Conservation (phyloP, 2,797 vertebrate genomes). For the Botia kubotai region DNA sequence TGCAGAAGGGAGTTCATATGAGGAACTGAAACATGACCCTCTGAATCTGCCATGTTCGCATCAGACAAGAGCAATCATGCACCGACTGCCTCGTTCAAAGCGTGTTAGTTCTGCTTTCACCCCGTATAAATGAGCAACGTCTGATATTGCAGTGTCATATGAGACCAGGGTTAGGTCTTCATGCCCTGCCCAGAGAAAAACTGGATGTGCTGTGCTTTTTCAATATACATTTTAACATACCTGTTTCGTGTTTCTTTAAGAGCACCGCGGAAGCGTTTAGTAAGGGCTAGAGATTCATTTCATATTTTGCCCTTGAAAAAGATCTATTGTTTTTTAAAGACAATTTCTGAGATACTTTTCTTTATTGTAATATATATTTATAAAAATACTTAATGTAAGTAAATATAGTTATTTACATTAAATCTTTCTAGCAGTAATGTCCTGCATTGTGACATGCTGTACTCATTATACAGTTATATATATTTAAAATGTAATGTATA, state of each 20-base stretch:
- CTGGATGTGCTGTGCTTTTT: not conserved
- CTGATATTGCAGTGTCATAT: constrained; percentile 36
- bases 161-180: constrained; percentile 46
- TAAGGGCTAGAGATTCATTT: not conserved
- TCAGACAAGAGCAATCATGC: constrained; percentile 76
- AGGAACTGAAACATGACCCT: constrained; percentile 73
- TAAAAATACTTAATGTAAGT: not conserved
- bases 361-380: not conserved
- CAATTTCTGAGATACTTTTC: not conserved
- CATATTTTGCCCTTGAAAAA: constrained; percentile 22
- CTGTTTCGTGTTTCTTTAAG: constrained; percentile 66
- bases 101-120: not conserved
- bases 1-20: constrained; percentile 80
- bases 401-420: no score
- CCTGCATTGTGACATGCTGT: no score
- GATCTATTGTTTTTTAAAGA: not conserved
- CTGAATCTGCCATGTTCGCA: constrained; percentile 77
- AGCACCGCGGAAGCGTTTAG: constrained; percentile 57
- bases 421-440: no score
- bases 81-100: constrained; percentile 53
- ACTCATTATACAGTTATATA: no score
- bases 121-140: not conserved
- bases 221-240: no score
- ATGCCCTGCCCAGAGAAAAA: constrained; percentile 29
- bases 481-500: no score